These are phyloP conservation scores for Promerops cafer DNA, from an alignment of 2,113 vertebrate genomes.

Conservation along the genomic window DNA sequence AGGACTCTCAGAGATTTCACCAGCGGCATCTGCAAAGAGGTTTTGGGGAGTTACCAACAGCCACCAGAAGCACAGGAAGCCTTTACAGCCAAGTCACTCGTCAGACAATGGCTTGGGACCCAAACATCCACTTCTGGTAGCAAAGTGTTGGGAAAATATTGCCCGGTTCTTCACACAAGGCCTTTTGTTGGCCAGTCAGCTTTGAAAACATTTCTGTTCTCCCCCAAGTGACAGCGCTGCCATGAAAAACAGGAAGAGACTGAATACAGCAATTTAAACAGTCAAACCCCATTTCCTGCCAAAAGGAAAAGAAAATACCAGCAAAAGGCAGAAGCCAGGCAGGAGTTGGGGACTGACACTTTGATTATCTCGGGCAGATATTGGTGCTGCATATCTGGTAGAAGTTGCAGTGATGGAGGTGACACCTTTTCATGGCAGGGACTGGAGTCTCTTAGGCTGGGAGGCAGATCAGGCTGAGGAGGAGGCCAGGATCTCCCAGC, in stretches of 20 bases:
- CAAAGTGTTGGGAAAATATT: constrained; percentile 17
- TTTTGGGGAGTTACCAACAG: neutral
- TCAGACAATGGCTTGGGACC: neutral
- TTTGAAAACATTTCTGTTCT: constrained; percentile 35
- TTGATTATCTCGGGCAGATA: constrained; percentile 50
- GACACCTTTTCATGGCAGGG: constrained; percentile 2
- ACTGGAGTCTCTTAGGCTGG: neutral
- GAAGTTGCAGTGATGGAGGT: neutral
- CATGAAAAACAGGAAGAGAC: constrained; percentile 71
- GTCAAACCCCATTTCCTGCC: constrained; percentile 61
- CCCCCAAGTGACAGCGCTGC: neutral
- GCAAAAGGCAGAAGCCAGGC: constrained; percentile 3
- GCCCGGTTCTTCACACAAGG: neutral
- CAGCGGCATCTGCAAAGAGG: neutral
- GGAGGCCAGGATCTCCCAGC: neutral
- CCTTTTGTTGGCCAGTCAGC: neutral
- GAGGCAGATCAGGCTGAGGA: neutral
- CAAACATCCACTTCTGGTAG: neutral
- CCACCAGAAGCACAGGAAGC: neutral
- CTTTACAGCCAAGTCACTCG: neutral
- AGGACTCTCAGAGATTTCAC: neutral
- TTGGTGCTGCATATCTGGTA: neutral
- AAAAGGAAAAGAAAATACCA: constrained; percentile 56
- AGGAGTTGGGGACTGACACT: neutral
- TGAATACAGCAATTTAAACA: constrained; percentile 57